These are phyloP conservation scores for Ganaspis sp. DNA, from an alignment of 1,140 invertebrate genomes.

Conservation along the genomic window DNA sequence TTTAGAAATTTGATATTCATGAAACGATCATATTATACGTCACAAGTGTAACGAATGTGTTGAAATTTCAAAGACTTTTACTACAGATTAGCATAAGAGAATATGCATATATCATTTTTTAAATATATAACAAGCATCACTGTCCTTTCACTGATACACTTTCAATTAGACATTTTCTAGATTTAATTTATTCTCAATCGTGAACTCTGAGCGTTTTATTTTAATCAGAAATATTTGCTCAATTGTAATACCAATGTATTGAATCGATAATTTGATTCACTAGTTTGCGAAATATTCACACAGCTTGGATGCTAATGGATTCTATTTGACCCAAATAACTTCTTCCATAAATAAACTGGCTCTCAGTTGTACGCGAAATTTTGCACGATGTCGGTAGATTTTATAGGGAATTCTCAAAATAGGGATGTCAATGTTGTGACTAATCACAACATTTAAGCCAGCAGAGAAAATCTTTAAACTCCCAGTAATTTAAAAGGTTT, in stretches of 20 bases:
- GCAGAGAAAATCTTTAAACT: neutral
- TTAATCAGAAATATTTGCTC: neutral
- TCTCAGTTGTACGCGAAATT: conserved; percentile 12
- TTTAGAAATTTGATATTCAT: conserved; percentile 5
- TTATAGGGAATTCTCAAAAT: conserved; percentile 27
- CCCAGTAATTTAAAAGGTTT: no score
- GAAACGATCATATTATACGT: neutral
- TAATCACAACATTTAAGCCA: neutral
- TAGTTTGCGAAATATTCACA: conserved; percentile 22
- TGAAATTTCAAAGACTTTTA: neutral
- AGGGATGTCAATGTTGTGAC: neutral
- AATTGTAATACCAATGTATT: neutral
- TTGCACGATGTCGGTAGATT: conserved; percentile 1
- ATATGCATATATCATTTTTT: neutral
- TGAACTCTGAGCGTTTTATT: neutral
- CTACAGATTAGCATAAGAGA: neutral
- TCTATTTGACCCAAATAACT: conserved; percentile 29
- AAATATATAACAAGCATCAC: neutral
- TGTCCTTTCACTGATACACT: neutral
- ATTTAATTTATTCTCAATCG: neutral
- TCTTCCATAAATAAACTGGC: conserved; percentile 23
- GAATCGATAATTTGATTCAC: conserved; percentile 8
- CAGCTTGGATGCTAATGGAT: conserved; percentile 29
- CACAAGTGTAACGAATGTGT: neutral
- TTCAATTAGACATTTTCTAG: neutral